Evolutionary conservation across 37 sponge, comb jelly and placozoan species (phyloP).

Genomic region (Corticium candelabrum): DNA sequence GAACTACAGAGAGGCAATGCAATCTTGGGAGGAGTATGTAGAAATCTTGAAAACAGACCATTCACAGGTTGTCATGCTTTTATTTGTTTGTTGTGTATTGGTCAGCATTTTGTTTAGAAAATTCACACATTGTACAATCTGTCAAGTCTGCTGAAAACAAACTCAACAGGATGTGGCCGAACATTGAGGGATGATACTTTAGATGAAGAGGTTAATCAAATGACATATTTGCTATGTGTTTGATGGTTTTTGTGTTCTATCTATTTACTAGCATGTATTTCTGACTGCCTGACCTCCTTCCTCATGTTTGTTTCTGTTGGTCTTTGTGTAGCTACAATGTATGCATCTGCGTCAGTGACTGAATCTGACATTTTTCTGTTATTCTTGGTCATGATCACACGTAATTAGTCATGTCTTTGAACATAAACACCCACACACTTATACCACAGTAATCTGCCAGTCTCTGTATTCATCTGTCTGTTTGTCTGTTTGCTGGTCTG

Average conservation of each 20-base stretch:
- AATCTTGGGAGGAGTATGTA: constrained; percentile 40
- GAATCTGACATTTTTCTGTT: too few species aligned
- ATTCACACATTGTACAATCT: constrained; percentile 79
- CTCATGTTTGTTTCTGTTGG: too few species aligned
- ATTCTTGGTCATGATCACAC: too few species aligned
- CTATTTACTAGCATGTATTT: too few species aligned
- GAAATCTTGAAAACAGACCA: constrained; percentile 39
- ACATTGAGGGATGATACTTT: constrained; percentile 28
- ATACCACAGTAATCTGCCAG: background rate
- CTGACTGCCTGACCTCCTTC: too few species aligned
- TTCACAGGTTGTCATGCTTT: constrained; percentile 45
- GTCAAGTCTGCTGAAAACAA: constrained; percentile 23
- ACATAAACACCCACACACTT: background rate
- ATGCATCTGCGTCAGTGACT: too few species aligned
- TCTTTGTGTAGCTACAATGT: too few species aligned
- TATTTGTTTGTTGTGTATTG: background rate
- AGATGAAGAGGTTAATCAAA: constrained; percentile 15
- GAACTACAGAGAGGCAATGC: constrained; percentile 49
- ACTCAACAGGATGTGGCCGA: background rate
- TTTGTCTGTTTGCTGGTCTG: background rate
- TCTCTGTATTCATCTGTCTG: background rate
- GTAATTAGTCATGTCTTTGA: background rate
- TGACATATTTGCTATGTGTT: background rate
- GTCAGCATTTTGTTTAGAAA: constrained; percentile 17
- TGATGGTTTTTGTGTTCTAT: too few species aligned